Base-by-base conservation (phyloP, 2,888 invertebrate species). In the Polia nebulosa region DNA sequence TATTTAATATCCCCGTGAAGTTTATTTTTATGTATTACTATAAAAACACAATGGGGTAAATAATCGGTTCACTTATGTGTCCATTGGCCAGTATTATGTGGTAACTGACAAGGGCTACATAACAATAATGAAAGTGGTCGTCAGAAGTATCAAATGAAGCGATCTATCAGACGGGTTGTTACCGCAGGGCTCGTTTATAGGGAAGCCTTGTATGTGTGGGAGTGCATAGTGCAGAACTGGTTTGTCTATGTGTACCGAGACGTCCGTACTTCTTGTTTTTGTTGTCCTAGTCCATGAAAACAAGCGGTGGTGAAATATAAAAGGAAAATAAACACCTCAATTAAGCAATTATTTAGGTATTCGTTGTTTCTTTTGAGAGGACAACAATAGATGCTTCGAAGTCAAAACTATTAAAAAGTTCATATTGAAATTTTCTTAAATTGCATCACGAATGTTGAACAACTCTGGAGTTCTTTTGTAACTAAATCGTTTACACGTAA, bases 121-220 rank as follows among this genome's bases (percentile, higher is more conserved):
- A 70, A 89, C 88, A 87, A 86, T 84, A 88, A 87, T 73, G 78
- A 83, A 84, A 87, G 87, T 87, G 89, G 88, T 87, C 83, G 87
- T 88, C 85, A 78, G 77, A 88, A 87, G 91, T 94, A 94, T 95
- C 94, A 87, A 88, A 92, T 94, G 91, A 93, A 92, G 92, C 93
- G 91, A 93, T 93, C 91, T 92, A 93, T 91, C 91, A 86, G 86
- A 82, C 88, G 87, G 88, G 89, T 90, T 87, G 89, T 90, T 90
- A 93, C 92, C 92, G 88, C 93, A 95, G 90, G 88, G 85, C 88
- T 87, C 76, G 87, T 82, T 85, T 88, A 80, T 69, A 90, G 90
- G 86, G 95, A 95, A 95, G 92, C 94, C 94, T 85, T 89, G 83
- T 74, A 90, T 90, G 94, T 94, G 95, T 95, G 95, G 93, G 94